A percentile compares a stretch with the other conserved stretches of the same genome.
phyloP scores from a whole-genome alignment of 1,140 invertebrate genomes.

The Nasonia vitripennis region DNA sequence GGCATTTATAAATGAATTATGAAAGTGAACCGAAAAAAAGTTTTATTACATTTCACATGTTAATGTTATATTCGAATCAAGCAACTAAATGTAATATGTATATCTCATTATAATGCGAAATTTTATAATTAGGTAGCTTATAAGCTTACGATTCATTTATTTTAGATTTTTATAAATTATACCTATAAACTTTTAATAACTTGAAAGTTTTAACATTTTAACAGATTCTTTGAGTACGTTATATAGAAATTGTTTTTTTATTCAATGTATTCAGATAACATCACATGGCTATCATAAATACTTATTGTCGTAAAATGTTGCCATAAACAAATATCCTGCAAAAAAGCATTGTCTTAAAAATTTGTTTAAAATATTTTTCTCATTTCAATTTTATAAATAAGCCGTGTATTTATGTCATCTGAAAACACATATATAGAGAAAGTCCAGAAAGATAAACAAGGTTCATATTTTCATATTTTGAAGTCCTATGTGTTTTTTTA shows the following conservation, averaged over 20 bases:
- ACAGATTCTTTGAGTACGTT: not conserved
- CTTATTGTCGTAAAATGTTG: not conserved
- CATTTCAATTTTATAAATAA: not conserved
- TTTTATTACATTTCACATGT: slow-evolving; percentile 24
- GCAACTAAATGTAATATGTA: slow-evolving; percentile 4
- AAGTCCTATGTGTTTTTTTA: not conserved
- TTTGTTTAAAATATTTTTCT: not conserved
- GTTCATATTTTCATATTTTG: not conserved
- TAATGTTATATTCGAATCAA: slow-evolving; percentile 5
- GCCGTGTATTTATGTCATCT: not conserved
- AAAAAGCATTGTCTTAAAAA: not conserved
- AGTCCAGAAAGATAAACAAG: not conserved
- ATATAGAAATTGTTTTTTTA: not conserved
- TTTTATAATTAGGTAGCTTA: slow-evolving; percentile 3
- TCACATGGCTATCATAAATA: not conserved
- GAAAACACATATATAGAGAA: not conserved
- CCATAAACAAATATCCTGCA: no score
- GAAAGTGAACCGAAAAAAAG: not conserved
- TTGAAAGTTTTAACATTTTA: not conserved
- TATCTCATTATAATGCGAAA: slow-evolving; percentile 6
- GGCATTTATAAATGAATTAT: slow-evolving; percentile 21
- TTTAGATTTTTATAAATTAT: not conserved
- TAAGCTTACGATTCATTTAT: not conserved
- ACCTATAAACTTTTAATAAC: not conserved
- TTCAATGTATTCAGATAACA: not conserved